Conservation (phyloP, 2,888 invertebrate genomes). For the Aspidapion aeneum region DNA sequence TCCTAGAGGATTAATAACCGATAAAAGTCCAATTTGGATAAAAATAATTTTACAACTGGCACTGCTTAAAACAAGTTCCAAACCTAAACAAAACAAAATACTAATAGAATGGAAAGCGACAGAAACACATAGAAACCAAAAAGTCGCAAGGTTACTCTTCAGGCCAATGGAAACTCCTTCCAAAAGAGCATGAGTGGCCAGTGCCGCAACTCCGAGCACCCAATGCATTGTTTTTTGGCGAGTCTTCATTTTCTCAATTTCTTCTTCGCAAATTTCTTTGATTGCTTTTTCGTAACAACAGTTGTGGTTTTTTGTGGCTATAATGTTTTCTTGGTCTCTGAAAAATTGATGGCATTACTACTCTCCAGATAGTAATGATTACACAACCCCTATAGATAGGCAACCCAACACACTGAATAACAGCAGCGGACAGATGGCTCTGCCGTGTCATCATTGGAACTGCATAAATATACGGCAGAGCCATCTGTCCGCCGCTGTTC, state of each 20-base stretch:
- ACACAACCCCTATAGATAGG: too few relatives aligned
- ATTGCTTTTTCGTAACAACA: constrained; percentile 8
- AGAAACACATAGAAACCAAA: background rate
- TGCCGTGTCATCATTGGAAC: too few relatives aligned
- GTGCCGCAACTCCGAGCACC: background rate
- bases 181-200: background rate
- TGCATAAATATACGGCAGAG: too few relatives aligned
- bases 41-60: background rate
- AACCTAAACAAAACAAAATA: background rate
- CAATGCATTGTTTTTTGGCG: background rate
- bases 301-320: constrained; percentile 18
- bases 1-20: constrained; percentile 40
- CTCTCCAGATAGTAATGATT: too few relatives aligned
- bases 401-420: too few relatives aligned
- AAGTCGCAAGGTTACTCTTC: background rate
- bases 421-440: too few relatives aligned
- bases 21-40: background rate
- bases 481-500: too few relatives aligned
- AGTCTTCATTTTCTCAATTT: background rate
- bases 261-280: constrained; percentile 28
- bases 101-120: background rate
- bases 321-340: constrained; percentile 4
- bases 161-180: background rate
- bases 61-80: constrained; percentile 34
- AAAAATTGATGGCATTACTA: too few relatives aligned